These are phyloP conservation scores for Platyrinchus mystaceus DNA, from an alignment of 2,797 vertebrate genomes.

Conservation along the genomic window DNA sequence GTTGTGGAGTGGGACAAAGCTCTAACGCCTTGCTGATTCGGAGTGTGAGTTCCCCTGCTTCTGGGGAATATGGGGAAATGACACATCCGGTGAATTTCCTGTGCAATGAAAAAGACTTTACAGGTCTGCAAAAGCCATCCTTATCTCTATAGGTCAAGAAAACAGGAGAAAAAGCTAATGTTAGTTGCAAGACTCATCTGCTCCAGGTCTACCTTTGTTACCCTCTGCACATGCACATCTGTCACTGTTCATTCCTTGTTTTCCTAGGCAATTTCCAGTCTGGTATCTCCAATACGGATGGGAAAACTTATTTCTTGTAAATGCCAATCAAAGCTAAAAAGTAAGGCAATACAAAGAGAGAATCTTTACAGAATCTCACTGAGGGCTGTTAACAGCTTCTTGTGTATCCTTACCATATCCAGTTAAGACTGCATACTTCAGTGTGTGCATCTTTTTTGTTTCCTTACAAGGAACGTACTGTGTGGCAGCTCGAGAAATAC, in stretches of 20 bases:
- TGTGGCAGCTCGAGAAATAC: background rate
- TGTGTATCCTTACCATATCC: background rate
- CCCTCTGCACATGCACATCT: background rate
- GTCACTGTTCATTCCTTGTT: background rate
- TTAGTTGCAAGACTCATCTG: background rate
- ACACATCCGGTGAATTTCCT: background rate
- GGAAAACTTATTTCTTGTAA: background rate
- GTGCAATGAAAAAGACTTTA: background rate
- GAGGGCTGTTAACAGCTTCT: background rate
- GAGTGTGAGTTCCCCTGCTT: background rate
- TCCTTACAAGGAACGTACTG: slow-evolving; percentile 39
- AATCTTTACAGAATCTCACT: background rate
- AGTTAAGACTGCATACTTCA: background rate
- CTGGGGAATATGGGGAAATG: background rate
- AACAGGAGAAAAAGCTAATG: background rate
- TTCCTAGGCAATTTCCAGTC: background rate
- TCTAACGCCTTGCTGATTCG: background rate
- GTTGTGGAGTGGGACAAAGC: background rate
- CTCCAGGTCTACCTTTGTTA: background rate
- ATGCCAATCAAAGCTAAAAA: background rate
- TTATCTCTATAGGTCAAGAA: background rate
- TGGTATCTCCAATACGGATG: background rate
- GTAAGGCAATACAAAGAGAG: background rate
- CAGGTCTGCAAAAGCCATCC: background rate
- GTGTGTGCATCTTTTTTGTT: background rate